Percentiles rank a stretch among this genome's conserved stretches.
Conservation (phyloP, 2,888 invertebrate genomes). For the Euplexia lucipara region DNA sequence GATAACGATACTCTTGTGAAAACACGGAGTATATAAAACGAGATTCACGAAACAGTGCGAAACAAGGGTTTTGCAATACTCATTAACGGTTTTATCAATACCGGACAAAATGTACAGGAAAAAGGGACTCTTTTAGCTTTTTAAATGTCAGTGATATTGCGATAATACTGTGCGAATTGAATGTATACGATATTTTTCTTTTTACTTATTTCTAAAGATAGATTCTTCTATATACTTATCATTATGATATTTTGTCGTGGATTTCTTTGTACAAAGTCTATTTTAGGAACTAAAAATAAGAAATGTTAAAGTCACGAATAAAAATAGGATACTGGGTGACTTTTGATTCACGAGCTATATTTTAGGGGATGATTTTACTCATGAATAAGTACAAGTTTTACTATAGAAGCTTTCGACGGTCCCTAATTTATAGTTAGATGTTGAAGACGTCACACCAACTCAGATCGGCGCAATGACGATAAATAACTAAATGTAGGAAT, state of each 20-base stretch:
- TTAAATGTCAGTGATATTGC: slow-evolving; percentile 34
- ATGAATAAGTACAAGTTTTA: no score
- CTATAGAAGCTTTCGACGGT: not conserved
- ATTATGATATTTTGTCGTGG: not conserved
- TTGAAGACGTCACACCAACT: not conserved
- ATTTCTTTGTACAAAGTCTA: slow-evolving; percentile 1
- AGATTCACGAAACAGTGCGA: slow-evolving; percentile 31
- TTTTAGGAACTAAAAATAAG: not conserved
- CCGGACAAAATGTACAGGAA: slow-evolving; percentile 19
- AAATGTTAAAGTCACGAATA: not conserved
- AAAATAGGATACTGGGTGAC: slow-evolving; percentile 7
- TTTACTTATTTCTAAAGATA: not conserved
- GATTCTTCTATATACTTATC: not conserved
- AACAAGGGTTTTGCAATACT: slow-evolving; percentile 47
- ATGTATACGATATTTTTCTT: slow-evolving; percentile 25
- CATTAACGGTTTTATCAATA: slow-evolving; percentile 50
- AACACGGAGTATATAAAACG: slow-evolving; percentile 33
- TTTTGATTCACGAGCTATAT: not conserved
- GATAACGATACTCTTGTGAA: slow-evolving; percentile 27
- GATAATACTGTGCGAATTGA: slow-evolving; percentile 27
- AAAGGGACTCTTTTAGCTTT: slow-evolving; percentile 32
- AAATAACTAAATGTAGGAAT: slow-evolving; percentile 10
- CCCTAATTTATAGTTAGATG: not conserved
- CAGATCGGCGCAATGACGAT: not conserved
- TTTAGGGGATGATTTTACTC: no score